These are phyloP conservation scores for Pachypanchax playfairii DNA, from an alignment of 2,113 vertebrate species.

Conservation along the genomic window DNA sequence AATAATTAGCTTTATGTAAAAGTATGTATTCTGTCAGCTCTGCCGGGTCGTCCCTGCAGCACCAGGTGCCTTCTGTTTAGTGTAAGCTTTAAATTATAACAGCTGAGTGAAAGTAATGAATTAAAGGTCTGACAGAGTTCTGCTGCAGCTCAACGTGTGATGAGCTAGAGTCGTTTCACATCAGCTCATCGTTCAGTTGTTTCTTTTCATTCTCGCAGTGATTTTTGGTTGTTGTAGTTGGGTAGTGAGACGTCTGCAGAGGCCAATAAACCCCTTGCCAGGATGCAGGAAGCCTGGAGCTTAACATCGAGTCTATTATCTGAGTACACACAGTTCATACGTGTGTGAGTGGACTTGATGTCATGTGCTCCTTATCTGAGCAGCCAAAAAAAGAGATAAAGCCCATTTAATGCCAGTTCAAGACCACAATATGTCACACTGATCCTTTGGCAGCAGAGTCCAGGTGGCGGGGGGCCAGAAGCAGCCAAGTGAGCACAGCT, in stretches of 20 bases:
- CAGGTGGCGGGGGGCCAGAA: slow-evolving; percentile 28
- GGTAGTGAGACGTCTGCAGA: too few relatives aligned
- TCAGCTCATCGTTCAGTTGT: not conserved
- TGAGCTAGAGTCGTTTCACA: not conserved
- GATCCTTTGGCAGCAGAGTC: slow-evolving; percentile 32
- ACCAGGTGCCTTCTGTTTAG: slow-evolving; percentile 44
- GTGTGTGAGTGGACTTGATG: slow-evolving; percentile 4
- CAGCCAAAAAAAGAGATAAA: slow-evolving; percentile 29
- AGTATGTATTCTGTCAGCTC: slow-evolving; percentile 30
- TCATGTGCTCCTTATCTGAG: slow-evolving; percentile 23
- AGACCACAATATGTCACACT: slow-evolving; percentile 31
- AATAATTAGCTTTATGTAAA: slow-evolving; percentile 8
- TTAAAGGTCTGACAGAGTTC: slow-evolving; percentile 6
- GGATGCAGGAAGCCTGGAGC: slow-evolving; percentile 1
- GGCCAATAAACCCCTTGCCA: slow-evolving; percentile 25
- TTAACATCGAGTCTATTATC: slow-evolving; percentile 21
- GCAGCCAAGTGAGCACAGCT: slow-evolving; percentile 6
- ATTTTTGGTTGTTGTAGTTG: too few relatives aligned
- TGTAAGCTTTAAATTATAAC: slow-evolving; percentile 40
- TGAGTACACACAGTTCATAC: not conserved
- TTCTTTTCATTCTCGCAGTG: not conserved
- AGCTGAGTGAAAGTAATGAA: slow-evolving; percentile 22
- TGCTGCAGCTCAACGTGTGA: slow-evolving; percentile 3
- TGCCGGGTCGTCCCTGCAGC: slow-evolving; percentile 25
- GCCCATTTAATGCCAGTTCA: slow-evolving; percentile 28